These are phyloP conservation scores for Tamandua tetradactyla DNA, from an alignment of 2,797 vertebrate species.

Conservation along the genomic window DNA sequence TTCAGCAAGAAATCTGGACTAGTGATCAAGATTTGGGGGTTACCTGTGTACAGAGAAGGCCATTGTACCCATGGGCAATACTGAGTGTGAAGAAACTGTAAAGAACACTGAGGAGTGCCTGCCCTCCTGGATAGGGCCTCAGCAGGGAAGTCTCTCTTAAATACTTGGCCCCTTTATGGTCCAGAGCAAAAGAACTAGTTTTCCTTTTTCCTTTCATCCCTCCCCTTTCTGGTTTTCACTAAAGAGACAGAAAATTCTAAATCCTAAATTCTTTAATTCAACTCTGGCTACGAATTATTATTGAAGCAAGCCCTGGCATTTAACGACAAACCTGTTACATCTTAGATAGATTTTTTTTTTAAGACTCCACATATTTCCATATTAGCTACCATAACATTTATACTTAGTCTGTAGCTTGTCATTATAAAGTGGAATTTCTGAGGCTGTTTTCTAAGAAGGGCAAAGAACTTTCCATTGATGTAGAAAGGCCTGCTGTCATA, in stretches of 20 bases:
- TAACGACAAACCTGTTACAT: not conserved
- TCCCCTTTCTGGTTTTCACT: not conserved
- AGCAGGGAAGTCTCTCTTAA: not conserved
- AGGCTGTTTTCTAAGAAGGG: not conserved
- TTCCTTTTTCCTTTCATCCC: not conserved
- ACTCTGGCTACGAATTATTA: not conserved
- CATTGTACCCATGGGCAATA: not conserved
- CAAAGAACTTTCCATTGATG: conserved; percentile 15
- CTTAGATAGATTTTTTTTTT: not conserved
- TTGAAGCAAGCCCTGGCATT: not conserved
- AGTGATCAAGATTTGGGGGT: not conserved
- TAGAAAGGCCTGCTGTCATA: not conserved
- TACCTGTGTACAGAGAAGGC: not conserved
- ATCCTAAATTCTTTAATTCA: not conserved
- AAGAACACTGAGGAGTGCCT: not conserved
- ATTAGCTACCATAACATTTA: not conserved
- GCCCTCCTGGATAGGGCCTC: not conserved
- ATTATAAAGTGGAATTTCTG: not conserved
- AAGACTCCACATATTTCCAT: not conserved
- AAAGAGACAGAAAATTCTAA: conserved; percentile 16
- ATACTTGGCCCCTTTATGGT: not conserved
- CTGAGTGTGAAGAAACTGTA: not conserved
- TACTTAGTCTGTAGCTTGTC: not conserved
- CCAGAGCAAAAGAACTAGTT: not conserved
- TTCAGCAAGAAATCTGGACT: not conserved